Conservation (phyloP, 2,797 vertebrate species). For the Pseudotriccus pelzelni region DNA sequence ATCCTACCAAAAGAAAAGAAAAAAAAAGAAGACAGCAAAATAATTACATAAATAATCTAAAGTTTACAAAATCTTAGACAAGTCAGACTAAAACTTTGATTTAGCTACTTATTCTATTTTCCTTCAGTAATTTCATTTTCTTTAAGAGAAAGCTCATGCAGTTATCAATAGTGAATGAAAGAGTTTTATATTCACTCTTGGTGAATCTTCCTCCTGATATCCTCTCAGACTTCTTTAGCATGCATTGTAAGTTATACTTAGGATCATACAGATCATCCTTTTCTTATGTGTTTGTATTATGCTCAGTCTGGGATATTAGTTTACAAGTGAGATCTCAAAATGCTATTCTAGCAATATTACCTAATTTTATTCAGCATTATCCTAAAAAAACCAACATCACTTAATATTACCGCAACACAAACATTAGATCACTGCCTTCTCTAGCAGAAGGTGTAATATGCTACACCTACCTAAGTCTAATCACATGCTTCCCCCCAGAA, state of each 20-base stretch:
- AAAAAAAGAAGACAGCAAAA: background rate
- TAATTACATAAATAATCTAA: background rate
- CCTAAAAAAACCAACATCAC: background rate
- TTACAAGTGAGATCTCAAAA: background rate
- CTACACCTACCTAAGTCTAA: background rate
- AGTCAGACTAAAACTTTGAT: background rate
- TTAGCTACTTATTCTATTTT: background rate
- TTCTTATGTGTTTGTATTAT: fast-evolving
- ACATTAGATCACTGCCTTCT: background rate
- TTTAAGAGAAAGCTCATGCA: background rate
- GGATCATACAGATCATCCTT: background rate
- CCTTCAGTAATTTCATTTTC: background rate
- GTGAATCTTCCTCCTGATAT: background rate
- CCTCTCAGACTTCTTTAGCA: background rate
- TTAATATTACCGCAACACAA: background rate
- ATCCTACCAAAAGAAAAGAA: background rate
- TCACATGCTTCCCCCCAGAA: background rate
- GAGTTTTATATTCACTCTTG: background rate
- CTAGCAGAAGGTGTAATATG: background rate
- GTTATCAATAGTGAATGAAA: background rate
- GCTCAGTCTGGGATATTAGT: background rate
- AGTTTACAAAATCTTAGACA: background rate
- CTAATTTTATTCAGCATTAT: background rate
- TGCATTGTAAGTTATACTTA: background rate
- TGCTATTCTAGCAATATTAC: background rate